A percentile compares a stretch with the other conserved stretches of the same genome.
phyloP scores from a whole-genome alignment of 2,113 vertebrate species.

The Chloropsis hardwickii region DNA sequence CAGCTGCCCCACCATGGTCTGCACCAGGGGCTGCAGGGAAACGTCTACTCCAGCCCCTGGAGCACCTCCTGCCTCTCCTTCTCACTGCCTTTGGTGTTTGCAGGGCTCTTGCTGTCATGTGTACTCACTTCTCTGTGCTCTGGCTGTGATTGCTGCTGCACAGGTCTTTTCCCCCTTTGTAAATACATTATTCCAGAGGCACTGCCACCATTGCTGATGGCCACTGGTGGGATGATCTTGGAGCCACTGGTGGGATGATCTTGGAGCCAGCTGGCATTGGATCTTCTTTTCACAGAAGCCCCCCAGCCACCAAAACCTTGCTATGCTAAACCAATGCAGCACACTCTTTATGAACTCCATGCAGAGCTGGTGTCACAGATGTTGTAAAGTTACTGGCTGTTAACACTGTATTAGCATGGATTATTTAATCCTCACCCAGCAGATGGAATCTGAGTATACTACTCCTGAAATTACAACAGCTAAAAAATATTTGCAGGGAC shows the following conservation, averaged over 20 bases:
- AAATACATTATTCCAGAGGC: not conserved
- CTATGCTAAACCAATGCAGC: not conserved
- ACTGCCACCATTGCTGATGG: accelerated
- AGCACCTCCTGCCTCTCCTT: not conserved
- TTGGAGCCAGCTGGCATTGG: not conserved
- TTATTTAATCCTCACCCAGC: not conserved
- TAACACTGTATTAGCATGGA: not conserved
- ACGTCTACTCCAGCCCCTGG: not conserved
- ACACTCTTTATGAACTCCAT: not conserved
- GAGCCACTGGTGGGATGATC: not conserved
- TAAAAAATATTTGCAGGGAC: not conserved
- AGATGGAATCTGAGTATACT: not conserved
- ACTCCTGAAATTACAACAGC: not conserved
- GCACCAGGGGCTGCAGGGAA: not conserved
- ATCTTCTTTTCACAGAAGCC: not conserved
- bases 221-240: not conserved
- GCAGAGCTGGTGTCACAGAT: not conserved
- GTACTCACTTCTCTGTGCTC: not conserved
- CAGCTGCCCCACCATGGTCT: not conserved
- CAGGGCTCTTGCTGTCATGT: not conserved
- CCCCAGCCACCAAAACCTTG: not conserved
- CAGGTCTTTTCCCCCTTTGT: not conserved
- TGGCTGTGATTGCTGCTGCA: not conserved
- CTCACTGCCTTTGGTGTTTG: not conserved
- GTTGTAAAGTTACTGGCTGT: not conserved